Evolutionary conservation across 2,888 invertebrate species (phyloP), one percentile per base, ranked within the genome.

Genomic region (Corythucha ciliata): DNA sequence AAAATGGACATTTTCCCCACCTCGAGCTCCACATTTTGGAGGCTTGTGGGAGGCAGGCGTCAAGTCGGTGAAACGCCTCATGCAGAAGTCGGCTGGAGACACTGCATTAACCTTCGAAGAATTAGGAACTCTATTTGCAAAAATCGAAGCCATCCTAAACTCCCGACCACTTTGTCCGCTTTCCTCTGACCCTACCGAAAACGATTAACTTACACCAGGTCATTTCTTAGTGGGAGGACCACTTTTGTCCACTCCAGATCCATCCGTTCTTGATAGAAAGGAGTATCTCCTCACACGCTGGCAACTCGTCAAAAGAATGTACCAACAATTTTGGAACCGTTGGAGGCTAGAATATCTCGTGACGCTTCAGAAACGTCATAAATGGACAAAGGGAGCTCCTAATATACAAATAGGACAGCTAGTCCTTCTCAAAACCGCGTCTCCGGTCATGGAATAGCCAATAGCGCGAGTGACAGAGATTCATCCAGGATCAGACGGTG

Each of bases 211-310:
- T 3, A 64, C 64, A 1, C 66, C 65, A 10, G 64, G 60, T 20
- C 64, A 66, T 57, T 63, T 65, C 49, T 52, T 67, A 1, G 56
- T 64, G 14, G 63, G 61, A 8, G 20, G 29, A 21, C 41, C 64
- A 5, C 49, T 61, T 0, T 49, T 27, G 3, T 41, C 48, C 1
- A 39, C 63, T 0, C 63, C 64, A 12, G 61, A 61, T 26, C 59
- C 62, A 4, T 33, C 53, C 5, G 24, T 63, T 0, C 7, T 25
- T 0, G 57, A 63, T 2, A 10, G 10, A 1, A 47, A 58, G 6
- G 21, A 45, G 7, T 27, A 55, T 39, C 53, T 50, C 6, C 39
- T 61, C 21, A 39, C 52, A 1, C 53, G 59, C 4, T 62, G 59
- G 57, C 60, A 61, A 39, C 39, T 42, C 0, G 45, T 60, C 14